Base-by-base conservation (phyloP, 1,140 invertebrate species). In the Drosophila repletoides region DNA sequence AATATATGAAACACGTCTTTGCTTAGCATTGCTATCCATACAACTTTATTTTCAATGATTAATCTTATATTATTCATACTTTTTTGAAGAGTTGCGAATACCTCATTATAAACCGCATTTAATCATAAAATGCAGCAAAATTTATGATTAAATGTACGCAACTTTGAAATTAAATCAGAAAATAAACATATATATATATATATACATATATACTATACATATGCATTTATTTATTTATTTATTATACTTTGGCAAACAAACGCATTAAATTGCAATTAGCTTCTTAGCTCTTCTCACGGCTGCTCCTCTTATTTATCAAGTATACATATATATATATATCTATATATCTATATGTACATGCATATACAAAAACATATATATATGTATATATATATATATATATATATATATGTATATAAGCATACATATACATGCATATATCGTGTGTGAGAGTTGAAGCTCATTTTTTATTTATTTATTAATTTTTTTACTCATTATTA, bases 231-330 rank as follows among this genome's bases (percentile, higher is more conserved):
- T 10, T 45, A 71, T 71, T 33, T 68, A 80, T 74, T 69, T 59
- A 65, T 81, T 70, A 59, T 69, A 80, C 66, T 72, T 69, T 68
- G 63, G 52, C 75, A 86, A 86, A 76, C 63, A 76, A 65, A 76
- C 52, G 68, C 80, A 87, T 87, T 86, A 73, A 87, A 87, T 80
- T 72, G 72, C 64, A 86, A 87, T 87, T 87, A 80, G 64, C 48
- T 69, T 67, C 59, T 59, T 43, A 41, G 48, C 72, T 52, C 67
- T 66, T 43, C 43, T 61, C 61, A 70, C 49, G 51, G 59, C 41
- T 64, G 46, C 40, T 49, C 41, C 43, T 58, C 33, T 55, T 33
- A 36, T 26, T 59, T 64, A 56, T 34, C 28, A 21, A 26, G 4
- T 52, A 5, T 10, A 7, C 5, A 21, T 36, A 17, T 17, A 2